Conservation (phyloP, 1,140 invertebrate species). For the Daktulosphaira vitifoliae region DNA sequence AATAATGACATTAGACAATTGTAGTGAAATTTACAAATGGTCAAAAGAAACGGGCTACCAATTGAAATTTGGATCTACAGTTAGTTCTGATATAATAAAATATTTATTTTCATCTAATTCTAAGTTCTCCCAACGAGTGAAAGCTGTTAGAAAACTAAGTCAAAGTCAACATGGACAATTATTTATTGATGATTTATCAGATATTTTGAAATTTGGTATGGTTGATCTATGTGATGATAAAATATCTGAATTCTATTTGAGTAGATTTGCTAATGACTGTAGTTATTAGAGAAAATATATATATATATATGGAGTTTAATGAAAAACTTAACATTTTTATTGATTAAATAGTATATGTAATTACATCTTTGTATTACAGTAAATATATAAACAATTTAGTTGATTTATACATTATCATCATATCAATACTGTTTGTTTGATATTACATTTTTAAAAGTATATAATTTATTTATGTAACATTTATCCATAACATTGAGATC, state of each 20-base stretch:
- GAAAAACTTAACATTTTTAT: too few relatives aligned
- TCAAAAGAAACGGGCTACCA: conserved; percentile 41
- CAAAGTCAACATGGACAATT: conserved; percentile 39
- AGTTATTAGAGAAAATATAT: too few relatives aligned
- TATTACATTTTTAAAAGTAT: conserved; percentile 7
- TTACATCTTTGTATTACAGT: too few relatives aligned
- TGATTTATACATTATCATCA: too few relatives aligned
- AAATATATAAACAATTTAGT: too few relatives aligned
- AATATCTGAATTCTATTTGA: conserved; percentile 1
- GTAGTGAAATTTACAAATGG: conserved; percentile 46
- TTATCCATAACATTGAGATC: conserved; percentile 7
- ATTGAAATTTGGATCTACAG: conserved; percentile 34
- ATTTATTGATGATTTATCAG: conserved; percentile 43
- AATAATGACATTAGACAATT: conserved; percentile 43
- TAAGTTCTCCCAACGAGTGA: conserved; percentile 40
- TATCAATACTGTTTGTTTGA: conserved; percentile 21
- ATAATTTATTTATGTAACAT: conserved; percentile 15
- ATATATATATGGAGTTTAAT: too few relatives aligned
- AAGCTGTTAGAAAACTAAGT: conserved; percentile 43
- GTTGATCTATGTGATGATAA: not conserved
- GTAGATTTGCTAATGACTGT: not conserved
- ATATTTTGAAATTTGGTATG: conserved; percentile 36
- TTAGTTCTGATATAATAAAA: conserved; percentile 43
- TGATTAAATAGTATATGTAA: too few relatives aligned
- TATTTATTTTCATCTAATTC: conserved; percentile 43